These are phyloP conservation scores for Campodea augens DNA, from an alignment of 1,140 invertebrate genomes.

Conservation along the genomic window DNA sequence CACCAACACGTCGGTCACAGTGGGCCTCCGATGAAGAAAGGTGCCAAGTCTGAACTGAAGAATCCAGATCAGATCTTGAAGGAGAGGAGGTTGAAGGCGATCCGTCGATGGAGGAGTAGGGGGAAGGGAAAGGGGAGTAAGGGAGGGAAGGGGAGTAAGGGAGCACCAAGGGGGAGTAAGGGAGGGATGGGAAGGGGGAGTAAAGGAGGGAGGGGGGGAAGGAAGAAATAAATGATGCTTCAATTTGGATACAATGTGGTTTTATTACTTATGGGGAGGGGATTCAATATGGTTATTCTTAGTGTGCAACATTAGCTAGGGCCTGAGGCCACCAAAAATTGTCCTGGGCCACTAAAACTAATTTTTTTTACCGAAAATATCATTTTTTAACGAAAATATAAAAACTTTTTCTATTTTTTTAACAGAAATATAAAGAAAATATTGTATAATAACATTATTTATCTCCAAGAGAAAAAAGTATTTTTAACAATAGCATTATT, in stretches of 20 bases:
- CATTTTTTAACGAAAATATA: neutral
- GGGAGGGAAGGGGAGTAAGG: neutral
- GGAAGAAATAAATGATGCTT: neutral
- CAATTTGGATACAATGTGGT: neutral
- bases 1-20: neutral
- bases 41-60: conserved; percentile 34
- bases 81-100: conserved; percentile 33
- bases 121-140: conserved; percentile 10
- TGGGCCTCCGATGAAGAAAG: conserved; percentile 25
- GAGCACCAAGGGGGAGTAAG: conserved; percentile 1
- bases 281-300: no score
- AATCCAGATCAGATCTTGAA: conserved; percentile 49
- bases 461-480: neutral
- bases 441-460: neutral
- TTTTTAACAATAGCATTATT: no score
- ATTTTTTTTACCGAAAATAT: neutral
- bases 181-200: conserved; percentile 2
- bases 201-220: neutral
- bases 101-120: conserved; percentile 24
- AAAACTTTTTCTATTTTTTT: neutral
- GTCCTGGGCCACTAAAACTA: no score
- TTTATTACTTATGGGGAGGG: neutral
- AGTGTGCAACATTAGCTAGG: no score
- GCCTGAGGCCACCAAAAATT: no score
- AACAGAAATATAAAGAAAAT: neutral